Evolutionary conservation across 2,113 vertebrate genomes (phyloP).

Genomic region (Trogon surrucura): DNA sequence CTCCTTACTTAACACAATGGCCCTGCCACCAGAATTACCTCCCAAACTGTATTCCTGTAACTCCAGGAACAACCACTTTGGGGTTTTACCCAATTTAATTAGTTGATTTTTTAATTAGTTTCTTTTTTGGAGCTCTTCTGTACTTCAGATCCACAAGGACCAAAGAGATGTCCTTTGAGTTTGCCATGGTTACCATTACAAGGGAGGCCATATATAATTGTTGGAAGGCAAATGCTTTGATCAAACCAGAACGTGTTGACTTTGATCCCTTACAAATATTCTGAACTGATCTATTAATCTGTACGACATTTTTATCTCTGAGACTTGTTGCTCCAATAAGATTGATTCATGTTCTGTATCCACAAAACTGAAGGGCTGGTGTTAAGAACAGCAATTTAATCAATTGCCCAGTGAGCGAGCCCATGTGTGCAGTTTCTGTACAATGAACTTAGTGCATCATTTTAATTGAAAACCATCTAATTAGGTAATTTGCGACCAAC

Average conservation of each 20-base stretch:
- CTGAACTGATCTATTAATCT: neutral
- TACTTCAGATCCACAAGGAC: neutral
- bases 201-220: neutral
- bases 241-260: neutral
- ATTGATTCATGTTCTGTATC: neutral
- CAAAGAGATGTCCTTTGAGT: neutral
- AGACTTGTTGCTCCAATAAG: neutral
- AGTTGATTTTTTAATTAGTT: neutral
- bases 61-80: neutral
- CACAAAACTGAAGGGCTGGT: neutral
- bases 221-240: neutral
- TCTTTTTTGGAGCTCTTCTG: neutral
- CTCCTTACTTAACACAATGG: neutral
- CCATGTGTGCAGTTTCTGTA: neutral
- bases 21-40: neutral
- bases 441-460: neutral
- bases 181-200: accelerated
- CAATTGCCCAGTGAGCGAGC: neutral
- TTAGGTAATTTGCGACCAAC: conserved; percentile 17
- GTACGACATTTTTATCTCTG: neutral
- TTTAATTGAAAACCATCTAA: conserved; percentile 4
- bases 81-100: neutral
- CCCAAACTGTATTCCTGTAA: neutral
- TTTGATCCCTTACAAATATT: neutral
- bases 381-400: conserved; percentile 18